Percentiles rank a stretch among this genome's conserved stretches.
phyloP scores from a whole-genome alignment of 2,888 invertebrate genomes.

The Eretmocerus hayati region DNA sequence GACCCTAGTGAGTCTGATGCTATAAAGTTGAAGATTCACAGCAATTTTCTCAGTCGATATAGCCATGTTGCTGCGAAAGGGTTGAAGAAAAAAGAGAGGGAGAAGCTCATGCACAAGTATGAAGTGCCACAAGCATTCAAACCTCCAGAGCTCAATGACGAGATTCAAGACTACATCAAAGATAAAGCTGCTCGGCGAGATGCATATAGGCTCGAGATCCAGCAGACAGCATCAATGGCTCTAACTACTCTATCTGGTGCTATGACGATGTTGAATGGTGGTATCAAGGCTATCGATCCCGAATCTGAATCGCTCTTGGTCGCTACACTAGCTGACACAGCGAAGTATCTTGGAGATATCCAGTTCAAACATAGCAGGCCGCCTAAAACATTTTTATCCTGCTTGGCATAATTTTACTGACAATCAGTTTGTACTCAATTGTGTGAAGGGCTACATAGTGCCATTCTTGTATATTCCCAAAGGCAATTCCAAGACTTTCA shows the following conservation, averaged over 20 bases:
- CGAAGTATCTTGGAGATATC: no score
- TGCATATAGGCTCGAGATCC: neutral
- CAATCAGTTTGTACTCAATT: constrained; percentile 1
- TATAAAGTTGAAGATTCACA: neutral
- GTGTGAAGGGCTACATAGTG: neutral
- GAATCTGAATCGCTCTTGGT: neutral
- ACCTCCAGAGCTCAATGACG: neutral
- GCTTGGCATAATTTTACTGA: neutral
- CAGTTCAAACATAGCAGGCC: no score
- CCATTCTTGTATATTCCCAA: neutral
- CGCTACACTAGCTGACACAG: neutral
- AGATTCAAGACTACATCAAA: neutral
- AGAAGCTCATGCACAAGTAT: neutral
- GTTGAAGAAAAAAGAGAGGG: neutral
- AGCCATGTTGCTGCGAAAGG: neutral
- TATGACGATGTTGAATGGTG: neutral
- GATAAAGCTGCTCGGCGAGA: neutral
- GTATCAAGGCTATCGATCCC: neutral
- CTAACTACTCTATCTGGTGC: neutral
- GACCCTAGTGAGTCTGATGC: neutral
- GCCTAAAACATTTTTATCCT: no score
- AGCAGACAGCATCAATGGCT: neutral
- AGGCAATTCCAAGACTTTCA: neutral
- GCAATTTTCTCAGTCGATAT: neutral
- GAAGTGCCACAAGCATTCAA: neutral